Conservation (phyloP, 2,888 invertebrate species). For the Eurytoma adleriae region DNA sequence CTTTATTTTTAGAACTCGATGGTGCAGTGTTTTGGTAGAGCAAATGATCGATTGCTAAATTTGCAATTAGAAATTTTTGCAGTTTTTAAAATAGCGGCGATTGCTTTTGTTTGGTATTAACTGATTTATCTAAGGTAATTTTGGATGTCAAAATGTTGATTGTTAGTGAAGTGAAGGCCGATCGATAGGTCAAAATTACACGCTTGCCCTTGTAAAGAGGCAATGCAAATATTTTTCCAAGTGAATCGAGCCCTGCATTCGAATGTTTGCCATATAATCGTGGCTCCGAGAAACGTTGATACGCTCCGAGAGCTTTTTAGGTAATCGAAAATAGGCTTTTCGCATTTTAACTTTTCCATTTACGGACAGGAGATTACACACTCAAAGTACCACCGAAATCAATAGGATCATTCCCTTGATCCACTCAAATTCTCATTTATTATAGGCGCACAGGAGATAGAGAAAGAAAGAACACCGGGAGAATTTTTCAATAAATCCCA, state of each 20-base stretch:
- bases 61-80: background rate
- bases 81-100: no score
- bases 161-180: background rate
- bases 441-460: no score
- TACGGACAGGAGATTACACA: no score
- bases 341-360: background rate
- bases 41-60: no score
- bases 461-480: background rate
- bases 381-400: no score
- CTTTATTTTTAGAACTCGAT: no score
- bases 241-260: conserved; percentile 21
- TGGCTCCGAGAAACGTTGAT: conserved; percentile 8
- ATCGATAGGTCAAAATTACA: conserved; percentile 22
- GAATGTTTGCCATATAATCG: conserved; percentile 7
- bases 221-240: conserved; percentile 32
- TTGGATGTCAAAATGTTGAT: background rate
- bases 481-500: conserved; percentile 27
- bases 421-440: no score
- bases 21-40: no score
- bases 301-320: background rate
- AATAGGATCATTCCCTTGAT: no score
- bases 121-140: background rate
- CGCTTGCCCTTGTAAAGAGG: background rate
- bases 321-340: conserved; percentile 13
- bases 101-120: no score